phyloP scores from a whole-genome alignment of 2,797 vertebrate genomes.

The Anableps anableps region DNA sequence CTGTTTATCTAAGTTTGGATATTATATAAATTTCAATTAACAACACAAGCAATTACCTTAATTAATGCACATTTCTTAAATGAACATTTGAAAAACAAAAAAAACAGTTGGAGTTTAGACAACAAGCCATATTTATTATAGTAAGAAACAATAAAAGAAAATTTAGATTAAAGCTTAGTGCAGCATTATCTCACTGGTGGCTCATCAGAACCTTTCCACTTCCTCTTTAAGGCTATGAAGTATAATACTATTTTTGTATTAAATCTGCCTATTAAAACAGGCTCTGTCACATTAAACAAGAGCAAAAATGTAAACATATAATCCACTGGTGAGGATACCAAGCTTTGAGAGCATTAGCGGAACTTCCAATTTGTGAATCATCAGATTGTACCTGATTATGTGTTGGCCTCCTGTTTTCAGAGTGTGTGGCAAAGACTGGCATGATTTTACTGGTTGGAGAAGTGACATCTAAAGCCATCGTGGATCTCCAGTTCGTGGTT shows the following conservation, averaged over 20 bases:
- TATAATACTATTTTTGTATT: background rate
- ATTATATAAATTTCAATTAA: background rate
- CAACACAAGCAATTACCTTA: background rate
- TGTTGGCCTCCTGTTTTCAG: conserved; percentile 45
- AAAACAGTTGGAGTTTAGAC: too few relatives aligned
- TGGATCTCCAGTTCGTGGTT: conserved; percentile 80
- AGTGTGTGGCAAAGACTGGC: conserved; percentile 83
- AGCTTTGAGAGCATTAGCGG: too few relatives aligned
- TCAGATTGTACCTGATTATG: background rate
- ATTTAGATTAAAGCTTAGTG: conserved; percentile 10
- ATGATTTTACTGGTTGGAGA: conserved; percentile 84
- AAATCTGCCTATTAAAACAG: background rate
- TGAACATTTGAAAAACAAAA: too few relatives aligned
- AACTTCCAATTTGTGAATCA: too few relatives aligned
- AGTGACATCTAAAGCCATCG: conserved; percentile 79
- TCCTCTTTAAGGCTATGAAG: background rate
- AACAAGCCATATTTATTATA: too few relatives aligned
- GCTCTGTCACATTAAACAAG: background rate
- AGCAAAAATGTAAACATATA: background rate
- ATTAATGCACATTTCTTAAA: too few relatives aligned
- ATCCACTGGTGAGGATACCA: background rate
- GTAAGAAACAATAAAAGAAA: background rate
- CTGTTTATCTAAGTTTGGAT: background rate
- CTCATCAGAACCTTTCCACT: background rate
- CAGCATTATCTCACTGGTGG: background rate